Evolutionary conservation across 2,797 vertebrate species (phyloP).

Genomic region (Atherinosoma microstoma): DNA sequence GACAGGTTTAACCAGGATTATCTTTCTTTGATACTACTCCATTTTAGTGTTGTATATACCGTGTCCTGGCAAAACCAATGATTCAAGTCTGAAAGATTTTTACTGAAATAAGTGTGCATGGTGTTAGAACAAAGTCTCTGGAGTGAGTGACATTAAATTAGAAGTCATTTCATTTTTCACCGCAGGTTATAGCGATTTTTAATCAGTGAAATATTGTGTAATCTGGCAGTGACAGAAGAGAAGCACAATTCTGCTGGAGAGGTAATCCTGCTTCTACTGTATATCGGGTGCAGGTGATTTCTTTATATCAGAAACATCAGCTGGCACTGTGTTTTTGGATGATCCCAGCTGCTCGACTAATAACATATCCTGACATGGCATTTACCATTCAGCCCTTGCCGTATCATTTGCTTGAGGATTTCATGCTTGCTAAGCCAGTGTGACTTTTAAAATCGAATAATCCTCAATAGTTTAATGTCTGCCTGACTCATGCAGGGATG

Average conservation of each 20-base stretch:
- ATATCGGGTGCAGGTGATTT: not conserved
- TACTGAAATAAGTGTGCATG: too few species aligned
- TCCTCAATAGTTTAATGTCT: slow-evolving; percentile 30
- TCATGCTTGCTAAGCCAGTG: slow-evolving; percentile 30
- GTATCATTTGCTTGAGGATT: slow-evolving; percentile 34
- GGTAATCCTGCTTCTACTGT: not conserved
- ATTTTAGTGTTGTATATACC: not conserved
- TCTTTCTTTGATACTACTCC: not conserved
- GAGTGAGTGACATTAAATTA: not conserved
- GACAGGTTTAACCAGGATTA: not conserved
- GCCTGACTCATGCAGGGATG: slow-evolving; percentile 12
- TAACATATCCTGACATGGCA: slow-evolving; percentile 39
- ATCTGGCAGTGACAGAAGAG: not conserved
- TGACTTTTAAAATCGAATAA: slow-evolving; percentile 32
- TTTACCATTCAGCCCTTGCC: slow-evolving; percentile 40
- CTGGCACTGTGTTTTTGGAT: slow-evolving; percentile 7
- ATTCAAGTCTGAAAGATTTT: not conserved
- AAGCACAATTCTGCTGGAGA: not conserved
- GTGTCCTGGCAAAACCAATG: not conserved
- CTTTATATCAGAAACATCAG: not conserved
- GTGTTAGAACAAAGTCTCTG: not conserved
- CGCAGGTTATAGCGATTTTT: not conserved
- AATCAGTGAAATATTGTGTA: slow-evolving; percentile 3
- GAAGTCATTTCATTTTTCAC: not conserved
- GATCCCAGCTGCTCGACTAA: slow-evolving; percentile 36